Conservation (phyloP, 2,797 vertebrate genomes). For the Rhabdophis nuchalis region DNA sequence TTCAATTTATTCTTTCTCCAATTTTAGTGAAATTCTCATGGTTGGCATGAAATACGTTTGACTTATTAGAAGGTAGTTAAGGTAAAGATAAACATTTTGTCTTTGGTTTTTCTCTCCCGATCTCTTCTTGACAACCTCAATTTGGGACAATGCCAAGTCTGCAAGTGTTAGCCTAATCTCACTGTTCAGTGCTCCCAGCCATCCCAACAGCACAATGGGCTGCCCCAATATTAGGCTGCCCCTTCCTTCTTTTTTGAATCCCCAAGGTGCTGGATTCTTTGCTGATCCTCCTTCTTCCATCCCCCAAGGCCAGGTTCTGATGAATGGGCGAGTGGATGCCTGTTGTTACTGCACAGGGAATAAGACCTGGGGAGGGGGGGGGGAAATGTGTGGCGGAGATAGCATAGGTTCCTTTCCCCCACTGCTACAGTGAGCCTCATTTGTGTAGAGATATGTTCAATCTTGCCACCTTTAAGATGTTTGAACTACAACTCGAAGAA, state of each 20-base stretch:
- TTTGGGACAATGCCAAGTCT: slow-evolving; percentile 74
- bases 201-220: slow-evolving; percentile 64
- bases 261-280: background rate
- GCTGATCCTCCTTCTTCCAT: background rate
- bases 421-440: too few relatives aligned
- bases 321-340: slow-evolving; percentile 67
- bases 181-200: slow-evolving; percentile 73
- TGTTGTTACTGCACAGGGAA: slow-evolving; percentile 81
- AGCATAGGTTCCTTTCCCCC: accelerated
- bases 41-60: background rate
- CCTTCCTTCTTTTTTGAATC: accelerated
- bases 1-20: background rate
- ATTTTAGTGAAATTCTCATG: background rate
- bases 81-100: too few relatives aligned
- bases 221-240: slow-evolving; percentile 78
- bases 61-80: too few relatives aligned
- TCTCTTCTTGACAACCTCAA: background rate
- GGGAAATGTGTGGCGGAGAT: background rate
- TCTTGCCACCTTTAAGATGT: too few relatives aligned
- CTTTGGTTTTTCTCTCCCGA: too few relatives aligned
- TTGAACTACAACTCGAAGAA: too few relatives aligned
- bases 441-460: too few relatives aligned
- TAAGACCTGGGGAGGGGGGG: slow-evolving; percentile 40
- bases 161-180: slow-evolving; percentile 77
- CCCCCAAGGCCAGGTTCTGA: slow-evolving; percentile 73